phyloP scores from a whole-genome alignment of 2,888 invertebrate genomes.

The Campoplex nolae region DNA sequence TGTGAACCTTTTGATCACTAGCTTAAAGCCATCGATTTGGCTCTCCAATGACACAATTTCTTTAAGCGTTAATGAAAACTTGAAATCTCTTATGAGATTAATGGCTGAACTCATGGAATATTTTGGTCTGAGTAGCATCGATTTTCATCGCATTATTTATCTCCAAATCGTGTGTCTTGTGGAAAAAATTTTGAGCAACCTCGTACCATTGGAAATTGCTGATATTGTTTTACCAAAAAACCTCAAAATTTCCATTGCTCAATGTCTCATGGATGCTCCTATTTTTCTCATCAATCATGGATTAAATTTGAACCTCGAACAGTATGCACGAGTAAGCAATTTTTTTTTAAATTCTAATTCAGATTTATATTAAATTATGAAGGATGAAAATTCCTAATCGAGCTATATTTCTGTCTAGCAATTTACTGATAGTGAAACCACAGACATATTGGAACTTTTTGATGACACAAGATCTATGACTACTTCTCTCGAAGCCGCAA shows the following conservation, averaged over 20 bases:
- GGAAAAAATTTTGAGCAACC: slow-evolving; percentile 81
- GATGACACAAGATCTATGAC: slow-evolving; percentile 84
- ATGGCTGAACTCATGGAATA: slow-evolving; percentile 85
- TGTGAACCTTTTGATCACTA: slow-evolving; percentile 85
- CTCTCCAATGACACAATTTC: slow-evolving; percentile 77
- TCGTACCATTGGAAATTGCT: slow-evolving; percentile 84
- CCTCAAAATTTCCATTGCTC: slow-evolving; percentile 84
- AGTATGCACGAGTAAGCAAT: slow-evolving; percentile 84
- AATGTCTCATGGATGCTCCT: slow-evolving; percentile 84
- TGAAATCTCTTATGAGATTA: slow-evolving; percentile 84
- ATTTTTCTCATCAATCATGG: slow-evolving; percentile 85
- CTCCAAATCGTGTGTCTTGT: slow-evolving; percentile 84
- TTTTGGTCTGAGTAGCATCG: slow-evolving; percentile 74
- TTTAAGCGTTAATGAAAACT: slow-evolving; percentile 76
- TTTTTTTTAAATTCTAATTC: slow-evolving; percentile 23
- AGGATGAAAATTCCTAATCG: not conserved
- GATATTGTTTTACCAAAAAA: slow-evolving; percentile 84
- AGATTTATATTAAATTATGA: not conserved
- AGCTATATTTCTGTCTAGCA: slow-evolving; percentile 77
- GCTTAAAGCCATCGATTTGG: slow-evolving; percentile 87
- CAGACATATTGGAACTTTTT: slow-evolving; percentile 82
- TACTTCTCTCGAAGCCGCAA: slow-evolving; percentile 84
- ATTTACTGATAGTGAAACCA: slow-evolving; percentile 82
- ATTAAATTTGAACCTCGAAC: slow-evolving; percentile 83
- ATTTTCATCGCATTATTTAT: slow-evolving; percentile 84